Evolutionary conservation across 2,888 invertebrate species (phyloP).

Genomic region (Thereva unica): DNA sequence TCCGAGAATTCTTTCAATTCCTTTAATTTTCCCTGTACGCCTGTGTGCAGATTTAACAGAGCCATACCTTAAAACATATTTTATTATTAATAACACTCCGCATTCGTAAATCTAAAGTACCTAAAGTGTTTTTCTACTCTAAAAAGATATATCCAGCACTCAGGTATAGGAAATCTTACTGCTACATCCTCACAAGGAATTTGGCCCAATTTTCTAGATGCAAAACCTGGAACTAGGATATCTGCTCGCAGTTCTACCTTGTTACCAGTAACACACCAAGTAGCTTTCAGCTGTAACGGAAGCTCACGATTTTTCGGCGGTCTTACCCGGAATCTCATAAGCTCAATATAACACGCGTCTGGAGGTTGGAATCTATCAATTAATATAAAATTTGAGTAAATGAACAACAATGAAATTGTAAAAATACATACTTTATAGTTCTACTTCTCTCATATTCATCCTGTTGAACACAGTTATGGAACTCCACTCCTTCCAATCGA

Average conservation of each 20-base stretch:
- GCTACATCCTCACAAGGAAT: conserved; percentile 97
- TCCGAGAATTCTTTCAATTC: conserved; percentile 88
- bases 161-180: conserved; percentile 95
- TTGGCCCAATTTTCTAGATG: conserved; percentile 92
- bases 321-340: conserved; percentile 92
- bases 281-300: conserved; percentile 91
- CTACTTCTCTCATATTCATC: conserved; percentile 85
- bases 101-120: conserved; percentile 44
- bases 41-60: conserved; percentile 93
- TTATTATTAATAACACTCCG: neutral
- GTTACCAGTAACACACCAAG: conserved; percentile 84
- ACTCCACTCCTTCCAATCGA: conserved; percentile 89
- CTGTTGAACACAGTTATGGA: conserved; percentile 91
- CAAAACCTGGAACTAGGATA: conserved; percentile 94
- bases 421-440: conserved; percentile 73
- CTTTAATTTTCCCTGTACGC: conserved; percentile 88
- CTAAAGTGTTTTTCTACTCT: conserved; percentile 95
- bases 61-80: conserved; percentile 72
- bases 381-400: conserved; percentile 14
- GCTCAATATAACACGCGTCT: conserved; percentile 96
- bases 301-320: conserved; percentile 96
- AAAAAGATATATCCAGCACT: conserved; percentile 99
- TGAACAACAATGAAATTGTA: conserved; percentile 40
- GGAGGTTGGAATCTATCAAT: conserved; percentile 85
- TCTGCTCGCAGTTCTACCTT: conserved; percentile 95